These are phyloP conservation scores for Agrotis segetum DNA, from an alignment of 2,888 invertebrate genomes.

Conservation along the genomic window DNA sequence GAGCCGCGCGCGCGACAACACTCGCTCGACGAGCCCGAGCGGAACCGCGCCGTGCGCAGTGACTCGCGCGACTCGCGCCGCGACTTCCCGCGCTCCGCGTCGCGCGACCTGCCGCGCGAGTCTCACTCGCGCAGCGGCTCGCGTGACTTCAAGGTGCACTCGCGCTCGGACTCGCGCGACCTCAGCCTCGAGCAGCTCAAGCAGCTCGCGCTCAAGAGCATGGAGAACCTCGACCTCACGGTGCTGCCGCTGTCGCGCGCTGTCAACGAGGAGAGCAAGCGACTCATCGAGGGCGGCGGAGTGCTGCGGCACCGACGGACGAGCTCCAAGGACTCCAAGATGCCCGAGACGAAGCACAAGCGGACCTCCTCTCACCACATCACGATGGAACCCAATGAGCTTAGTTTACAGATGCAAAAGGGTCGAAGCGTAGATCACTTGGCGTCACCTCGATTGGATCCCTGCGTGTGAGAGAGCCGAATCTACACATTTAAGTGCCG, in stretches of 20 bases:
- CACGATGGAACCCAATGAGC: conserved; percentile 84
- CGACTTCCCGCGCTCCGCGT: conserved; percentile 74
- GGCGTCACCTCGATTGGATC: conserved; percentile 75
- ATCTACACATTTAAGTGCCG: conserved; percentile 31
- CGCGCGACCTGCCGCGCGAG: conserved; percentile 64
- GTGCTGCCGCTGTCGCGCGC: conserved; percentile 81
- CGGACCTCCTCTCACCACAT: conserved; percentile 88
- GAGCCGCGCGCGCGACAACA: conserved; percentile 90
- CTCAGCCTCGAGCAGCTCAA: conserved; percentile 87
- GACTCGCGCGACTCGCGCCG: conserved; percentile 74
- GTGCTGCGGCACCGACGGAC: conserved; percentile 91
- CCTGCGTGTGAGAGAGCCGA: conserved; percentile 71
- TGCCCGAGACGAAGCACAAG: conserved; percentile 81
- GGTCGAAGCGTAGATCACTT: conserved; percentile 87
- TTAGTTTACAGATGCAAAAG: conserved; percentile 80
- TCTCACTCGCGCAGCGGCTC: conserved; percentile 76
- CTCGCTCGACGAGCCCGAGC: conserved; percentile 77
- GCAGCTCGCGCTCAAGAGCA: conserved; percentile 86
- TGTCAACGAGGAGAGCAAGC: conserved; percentile 87
- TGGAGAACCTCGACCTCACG: conserved; percentile 86
- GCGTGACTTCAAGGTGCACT: conserved; percentile 83
- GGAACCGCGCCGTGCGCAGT: conserved; percentile 71
- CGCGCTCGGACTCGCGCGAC: conserved; percentile 89
- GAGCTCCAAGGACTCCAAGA: conserved; percentile 90
- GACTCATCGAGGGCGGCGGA: conserved; percentile 83